A percentile compares a stretch with the other conserved stretches of the same genome.
These are phyloP conservation scores for Campopleginae sp. DNA, from an alignment of 2,888 invertebrate genomes.

Conservation along the genomic window DNA sequence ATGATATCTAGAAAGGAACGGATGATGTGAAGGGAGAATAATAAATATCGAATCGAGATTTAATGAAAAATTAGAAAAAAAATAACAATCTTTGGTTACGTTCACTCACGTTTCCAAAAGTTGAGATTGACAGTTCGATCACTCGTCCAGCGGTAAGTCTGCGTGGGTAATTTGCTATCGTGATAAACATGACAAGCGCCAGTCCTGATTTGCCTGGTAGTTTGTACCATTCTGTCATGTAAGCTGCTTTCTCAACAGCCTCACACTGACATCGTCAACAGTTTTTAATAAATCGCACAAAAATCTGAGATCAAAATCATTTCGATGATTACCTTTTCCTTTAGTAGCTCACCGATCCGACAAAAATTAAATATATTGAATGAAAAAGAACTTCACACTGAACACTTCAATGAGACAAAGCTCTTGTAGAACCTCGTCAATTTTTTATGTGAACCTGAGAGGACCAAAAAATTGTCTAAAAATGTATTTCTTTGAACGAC, in stretches of 20 bases:
- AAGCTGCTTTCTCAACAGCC: slow-evolving; percentile 44
- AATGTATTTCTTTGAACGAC: not conserved
- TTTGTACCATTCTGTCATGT: slow-evolving; percentile 66
- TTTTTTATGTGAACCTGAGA: slow-evolving; percentile 74
- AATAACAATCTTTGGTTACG: not conserved
- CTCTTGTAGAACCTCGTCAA: slow-evolving; percentile 75
- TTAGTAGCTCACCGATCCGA: slow-evolving; percentile 74
- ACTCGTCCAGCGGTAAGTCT: slow-evolving; percentile 65
- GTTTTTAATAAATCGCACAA: slow-evolving; percentile 15
- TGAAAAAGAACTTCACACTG: slow-evolving; percentile 53
- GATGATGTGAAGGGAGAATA: not conserved
- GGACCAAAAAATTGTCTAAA: not conserved
- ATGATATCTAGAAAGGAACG: slow-evolving; percentile 44
- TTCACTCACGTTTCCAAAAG: slow-evolving; percentile 60
- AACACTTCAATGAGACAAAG: slow-evolving; percentile 78
- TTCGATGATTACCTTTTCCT: slow-evolving; percentile 72
- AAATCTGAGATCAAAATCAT: not conserved
- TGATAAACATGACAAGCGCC: slow-evolving; percentile 57
- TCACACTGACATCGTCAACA: slow-evolving; percentile 42
- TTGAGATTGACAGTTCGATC: slow-evolving; percentile 61
- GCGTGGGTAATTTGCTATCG: slow-evolving; percentile 58
- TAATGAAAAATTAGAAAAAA: slow-evolving; percentile 16
- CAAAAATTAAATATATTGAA: slow-evolving; percentile 65
- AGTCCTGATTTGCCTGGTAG: slow-evolving; percentile 55
- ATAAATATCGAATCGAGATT: not conserved